A percentile compares a stretch with the other conserved stretches of the same genome.
phyloP scores from a whole-genome alignment of 2,888 invertebrate species.

The Amblyteles armatorius region DNA sequence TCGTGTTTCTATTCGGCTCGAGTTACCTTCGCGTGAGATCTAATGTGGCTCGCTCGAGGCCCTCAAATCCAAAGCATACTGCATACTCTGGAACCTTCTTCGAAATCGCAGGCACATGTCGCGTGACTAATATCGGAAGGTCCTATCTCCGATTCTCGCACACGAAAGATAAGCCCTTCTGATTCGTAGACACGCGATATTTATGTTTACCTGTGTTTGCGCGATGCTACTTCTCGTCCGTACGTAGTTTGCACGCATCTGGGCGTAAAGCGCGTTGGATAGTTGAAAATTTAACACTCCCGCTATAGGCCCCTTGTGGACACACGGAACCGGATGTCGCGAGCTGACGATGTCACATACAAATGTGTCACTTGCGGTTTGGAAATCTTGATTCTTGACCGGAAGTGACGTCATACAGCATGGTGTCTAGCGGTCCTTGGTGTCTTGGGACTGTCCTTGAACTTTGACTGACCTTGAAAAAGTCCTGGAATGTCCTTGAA shows the following conservation, averaged over 20 bases:
- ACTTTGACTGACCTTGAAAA: no score
- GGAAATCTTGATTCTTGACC: background rate
- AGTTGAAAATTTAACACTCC: slow-evolving; percentile 36
- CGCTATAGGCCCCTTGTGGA: background rate
- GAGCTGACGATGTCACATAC: background rate
- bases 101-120: slow-evolving; percentile 19
- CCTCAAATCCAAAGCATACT: slow-evolving; percentile 29
- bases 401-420: no score
- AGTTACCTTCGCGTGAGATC: slow-evolving; percentile 56
- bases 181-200: background rate
- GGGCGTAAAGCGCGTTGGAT: slow-evolving; percentile 6
- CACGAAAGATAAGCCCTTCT: background rate
- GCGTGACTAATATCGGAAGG: no score
- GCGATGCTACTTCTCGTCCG: no score
- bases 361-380: slow-evolving; percentile 21
- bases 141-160: no score
- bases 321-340: background rate
- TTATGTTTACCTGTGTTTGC: no score
- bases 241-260: slow-evolving; percentile 34
- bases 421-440: no score
- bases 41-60: slow-evolving; percentile 16
- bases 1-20: slow-evolving; percentile 59
- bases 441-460: no score
- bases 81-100: slow-evolving; percentile 12
- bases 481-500: no score